Conservation (phyloP, 2,888 invertebrate genomes). For the Tetranychus piercei region DNA sequence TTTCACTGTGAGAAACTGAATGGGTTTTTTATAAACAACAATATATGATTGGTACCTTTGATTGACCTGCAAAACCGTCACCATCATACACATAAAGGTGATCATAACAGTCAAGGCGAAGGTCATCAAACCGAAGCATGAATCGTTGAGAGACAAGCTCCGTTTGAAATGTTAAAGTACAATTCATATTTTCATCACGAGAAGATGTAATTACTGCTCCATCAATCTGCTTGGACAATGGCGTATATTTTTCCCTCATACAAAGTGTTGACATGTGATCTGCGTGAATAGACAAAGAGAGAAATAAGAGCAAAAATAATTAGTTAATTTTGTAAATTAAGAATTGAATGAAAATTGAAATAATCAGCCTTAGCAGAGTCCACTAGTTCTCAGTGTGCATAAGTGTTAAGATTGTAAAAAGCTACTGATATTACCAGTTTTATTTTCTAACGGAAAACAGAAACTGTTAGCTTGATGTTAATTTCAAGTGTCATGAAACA, state of each 20-base stretch:
- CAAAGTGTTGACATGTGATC: conserved; percentile 75
- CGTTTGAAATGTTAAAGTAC: conserved; percentile 81
- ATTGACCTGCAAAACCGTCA: conserved; percentile 66
- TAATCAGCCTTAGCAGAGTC: too few relatives aligned
- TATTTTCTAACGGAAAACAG: too few relatives aligned
- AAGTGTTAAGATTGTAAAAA: too few relatives aligned
- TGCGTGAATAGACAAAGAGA: conserved; percentile 31
- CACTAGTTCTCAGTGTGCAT: too few relatives aligned
- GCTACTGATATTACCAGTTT: too few relatives aligned
- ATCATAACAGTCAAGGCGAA: conserved; percentile 82
- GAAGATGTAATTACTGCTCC: conserved; percentile 74
- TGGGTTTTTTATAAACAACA: too few relatives aligned
- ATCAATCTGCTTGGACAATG: conserved; percentile 71
- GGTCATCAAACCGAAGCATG: conserved; percentile 76
- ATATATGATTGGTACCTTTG: conserved; percentile 45
- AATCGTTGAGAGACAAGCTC: conserved; percentile 81
- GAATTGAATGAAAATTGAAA: too few relatives aligned
- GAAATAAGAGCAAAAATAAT: not conserved
- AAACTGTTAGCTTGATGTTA: too few relatives aligned
- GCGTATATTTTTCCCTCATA: conserved; percentile 71
- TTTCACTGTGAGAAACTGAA: too few relatives aligned
- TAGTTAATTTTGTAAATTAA: too few relatives aligned
- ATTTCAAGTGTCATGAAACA: too few relatives aligned
- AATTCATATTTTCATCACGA: conserved; percentile 73
- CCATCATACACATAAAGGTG: conserved; percentile 81